Evolutionary conservation across 2,797 vertebrate species (phyloP).

Genomic region (Onychomys arenicola): DNA sequence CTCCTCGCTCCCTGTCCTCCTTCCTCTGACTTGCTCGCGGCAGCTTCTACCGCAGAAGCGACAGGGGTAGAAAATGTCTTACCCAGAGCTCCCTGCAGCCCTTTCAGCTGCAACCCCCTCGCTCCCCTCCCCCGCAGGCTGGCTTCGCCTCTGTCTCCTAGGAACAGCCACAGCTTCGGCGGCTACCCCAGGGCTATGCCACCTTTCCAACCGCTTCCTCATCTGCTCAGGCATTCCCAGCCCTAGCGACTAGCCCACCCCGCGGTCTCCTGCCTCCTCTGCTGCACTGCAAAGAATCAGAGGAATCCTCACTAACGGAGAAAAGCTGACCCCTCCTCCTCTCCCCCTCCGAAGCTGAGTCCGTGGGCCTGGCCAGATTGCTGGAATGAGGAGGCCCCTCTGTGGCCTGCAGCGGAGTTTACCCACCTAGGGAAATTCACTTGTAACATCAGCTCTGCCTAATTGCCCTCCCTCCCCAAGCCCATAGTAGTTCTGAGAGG

Average conservation of each 20-base stretch:
- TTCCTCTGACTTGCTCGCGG: conserved; percentile 78
- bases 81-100: conserved; percentile 87
- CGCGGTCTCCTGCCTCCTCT: neutral
- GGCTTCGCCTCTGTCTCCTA: conserved; percentile 82
- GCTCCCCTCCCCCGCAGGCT: conserved; percentile 81
- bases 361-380: conserved; percentile 51
- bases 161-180: conserved; percentile 81
- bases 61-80: conserved; percentile 78
- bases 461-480: conserved; percentile 54
- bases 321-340: conserved; percentile 23
- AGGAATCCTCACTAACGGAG: neutral
- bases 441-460: conserved; percentile 27
- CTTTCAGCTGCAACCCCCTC: conserved; percentile 83
- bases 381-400: conserved; percentile 77
- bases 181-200: conserved; percentile 48
- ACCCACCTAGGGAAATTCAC: conserved; percentile 71
- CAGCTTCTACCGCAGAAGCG: conserved; percentile 81
- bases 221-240: conserved; percentile 76
- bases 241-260: neutral
- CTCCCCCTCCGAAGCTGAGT: conserved; percentile 51
- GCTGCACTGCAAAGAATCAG: conserved; percentile 1
- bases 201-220: conserved; percentile 71
- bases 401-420: conserved; percentile 70
- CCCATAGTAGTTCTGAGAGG: neutral
- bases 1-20: conserved; percentile 73